Conservation (phyloP, 1,140 invertebrate species). For the Eubasilissa regina region DNA sequence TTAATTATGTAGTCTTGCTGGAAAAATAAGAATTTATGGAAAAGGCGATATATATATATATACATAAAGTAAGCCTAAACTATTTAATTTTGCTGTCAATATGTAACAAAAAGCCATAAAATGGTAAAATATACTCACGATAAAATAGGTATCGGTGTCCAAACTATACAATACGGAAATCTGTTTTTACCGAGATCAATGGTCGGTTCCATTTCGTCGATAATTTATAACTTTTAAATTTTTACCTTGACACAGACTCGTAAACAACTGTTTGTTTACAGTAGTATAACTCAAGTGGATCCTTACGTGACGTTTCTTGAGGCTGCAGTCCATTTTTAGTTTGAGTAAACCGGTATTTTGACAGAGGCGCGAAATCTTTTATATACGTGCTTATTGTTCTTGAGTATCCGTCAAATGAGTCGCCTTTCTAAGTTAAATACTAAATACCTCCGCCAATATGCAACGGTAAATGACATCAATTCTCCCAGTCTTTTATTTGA, state of each 20-base stretch:
- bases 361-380: constrained; percentile 33
- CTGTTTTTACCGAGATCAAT: constrained; percentile 75
- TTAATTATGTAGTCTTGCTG: too few relatives aligned
- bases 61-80: too few relatives aligned
- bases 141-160: constrained; percentile 91
- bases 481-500: too few relatives aligned
- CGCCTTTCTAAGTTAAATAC: too few relatives aligned
- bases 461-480: too few relatives aligned
- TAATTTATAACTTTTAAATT: background rate
- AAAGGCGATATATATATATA: too few relatives aligned
- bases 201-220: constrained; percentile 42
- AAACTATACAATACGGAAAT: constrained; percentile 91
- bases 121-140: constrained; percentile 65
- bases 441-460: too few relatives aligned
- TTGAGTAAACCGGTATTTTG: constrained; percentile 68
- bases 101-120: too few relatives aligned
- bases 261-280: background rate
- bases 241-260: background rate
- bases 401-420: too few relatives aligned
- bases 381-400: background rate
- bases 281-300: background rate
- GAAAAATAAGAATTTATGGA: too few relatives aligned
- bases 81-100: too few relatives aligned
- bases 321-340: background rate
- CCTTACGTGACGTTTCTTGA: constrained; percentile 2